Base-by-base conservation (phyloP, 2,113 vertebrate genomes). In the Oplegnathus fasciatus region DNA sequence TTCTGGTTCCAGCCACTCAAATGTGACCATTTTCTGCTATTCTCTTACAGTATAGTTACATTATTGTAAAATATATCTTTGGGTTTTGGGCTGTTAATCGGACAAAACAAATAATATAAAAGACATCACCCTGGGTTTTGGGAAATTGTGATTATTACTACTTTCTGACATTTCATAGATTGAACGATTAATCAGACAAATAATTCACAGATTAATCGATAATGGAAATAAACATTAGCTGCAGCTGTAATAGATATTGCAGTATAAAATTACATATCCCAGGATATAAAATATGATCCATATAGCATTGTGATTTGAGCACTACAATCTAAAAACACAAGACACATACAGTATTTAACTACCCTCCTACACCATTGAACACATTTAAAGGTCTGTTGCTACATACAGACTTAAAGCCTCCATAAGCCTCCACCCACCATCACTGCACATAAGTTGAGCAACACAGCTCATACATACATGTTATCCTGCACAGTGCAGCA, bases 391-490 rank as follows among this genome's bases (percentile, higher is more conserved):
- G 55, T 42, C 6, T 20, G 66, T 34, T 61, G 71, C 48, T 72
- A 60, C 6, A 14, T 48, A 30, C 22, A 24, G 34, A 65, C 26
- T 73, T 62, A 30, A 67, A 73, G 64, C 28, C 68, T 74, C 80
- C 8, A 42, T 26, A 52, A 44, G 75, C 26, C 24, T 71, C 81
- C 80, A 55, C 62, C 80, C 70, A 84, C 70, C 76, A 68, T 55
- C 78, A 20, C 62, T 11, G 40, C 68, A 57, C 14, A 80, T 9
- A 28, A 3, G n/a, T 24, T 28, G 11, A 78, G 55, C 24, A 60
- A 28, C 66, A 34, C 17, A 1, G 54, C 42, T 68, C 30, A 28
- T 18, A 50, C 52, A 75, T 24, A n/a, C 71, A 54, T 50, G 58
- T 54, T 68, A 77, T 68, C 15, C 37, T 76, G 32, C 9, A 30